Percentiles rank a stretch among this genome's conserved stretches.
phyloP scores from a whole-genome alignment of 2,113 vertebrate genomes.

The Eudyptes chrysolophus region DNA sequence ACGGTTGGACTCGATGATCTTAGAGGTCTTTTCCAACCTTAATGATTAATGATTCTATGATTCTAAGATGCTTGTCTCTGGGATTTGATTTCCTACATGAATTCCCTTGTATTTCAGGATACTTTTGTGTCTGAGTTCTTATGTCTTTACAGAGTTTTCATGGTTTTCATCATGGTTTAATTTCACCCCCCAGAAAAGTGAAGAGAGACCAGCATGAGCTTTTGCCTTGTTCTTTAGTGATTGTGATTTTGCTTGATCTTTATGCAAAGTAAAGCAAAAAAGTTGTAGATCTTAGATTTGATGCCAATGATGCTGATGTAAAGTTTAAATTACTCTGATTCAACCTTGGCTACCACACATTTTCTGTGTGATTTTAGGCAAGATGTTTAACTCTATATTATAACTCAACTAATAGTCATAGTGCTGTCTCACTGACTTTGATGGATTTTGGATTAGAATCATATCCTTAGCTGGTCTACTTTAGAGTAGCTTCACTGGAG shows the following conservation, averaged over 20 bases:
- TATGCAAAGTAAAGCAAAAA: background rate
- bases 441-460: background rate
- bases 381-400: background rate
- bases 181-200: background rate
- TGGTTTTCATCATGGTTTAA: background rate
- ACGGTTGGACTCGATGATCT: too few relatives aligned
- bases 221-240: background rate
- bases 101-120: background rate
- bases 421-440: background rate
- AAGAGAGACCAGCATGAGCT: background rate
- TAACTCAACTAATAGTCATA: background rate
- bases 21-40: too few relatives aligned
- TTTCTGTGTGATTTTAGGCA: background rate
- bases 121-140: background rate
- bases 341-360: background rate
- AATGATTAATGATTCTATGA: too few relatives aligned
- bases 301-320: background rate
- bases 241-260: background rate
- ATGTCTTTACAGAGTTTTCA: background rate
- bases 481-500: background rate
- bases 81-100: background rate
- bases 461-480: background rate
- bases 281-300: background rate
- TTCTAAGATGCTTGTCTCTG: background rate
- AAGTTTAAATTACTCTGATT: background rate